Base-by-base conservation (phyloP, 1,140 invertebrate species). In the Solen grandis region DNA sequence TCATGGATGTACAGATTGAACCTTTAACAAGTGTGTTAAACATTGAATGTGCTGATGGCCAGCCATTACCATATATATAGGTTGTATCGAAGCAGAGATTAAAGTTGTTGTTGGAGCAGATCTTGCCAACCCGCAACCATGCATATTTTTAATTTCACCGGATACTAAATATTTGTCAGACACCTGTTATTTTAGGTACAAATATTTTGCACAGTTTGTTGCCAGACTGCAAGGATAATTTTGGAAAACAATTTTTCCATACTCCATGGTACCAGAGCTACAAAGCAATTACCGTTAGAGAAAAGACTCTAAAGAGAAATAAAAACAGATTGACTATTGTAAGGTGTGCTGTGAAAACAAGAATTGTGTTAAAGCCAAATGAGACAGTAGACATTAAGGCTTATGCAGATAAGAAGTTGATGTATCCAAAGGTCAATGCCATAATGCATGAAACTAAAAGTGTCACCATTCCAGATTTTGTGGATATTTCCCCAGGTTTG, bases 371-470 rank as follows among this genome's bases (percentile, higher is more conserved):
- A 29, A 33, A 27, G 36, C 72, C 57, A n/a, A 75, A 81, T 52
- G 33, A 36, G 3, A 65, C 36, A 35, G 54, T 70, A 14, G 57
- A 52, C 0, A 74, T 84, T 52, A 25, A 27, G 36, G 68, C 54
- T 31, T 78, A 41, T 25, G 31, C 63, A 36, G 79, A 81, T 14
- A 78, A 78, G 36, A 69, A 70, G 41, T 16, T 81, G 3, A 22
- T 25, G n/a, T 60, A 75, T 59, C 68, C n/a, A 19, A 19, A 13
- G 14, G 14, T 22, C 13, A 29, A 22, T 13, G 29, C 14, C 14
- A 60, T 60, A 22, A 60, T 14, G 25, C 19, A 29, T 19, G 14
- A 60, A 14, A 14, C 29, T 19, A 14, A 27, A 14, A 14, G 29
- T 19, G 13, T n/a, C n/a, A n/a, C n/a, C n/a, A n/a, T n/a, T n/a